Evolutionary conservation across 2,888 invertebrate species (phyloP).

Genomic region (Zaprionus lineosus): DNA sequence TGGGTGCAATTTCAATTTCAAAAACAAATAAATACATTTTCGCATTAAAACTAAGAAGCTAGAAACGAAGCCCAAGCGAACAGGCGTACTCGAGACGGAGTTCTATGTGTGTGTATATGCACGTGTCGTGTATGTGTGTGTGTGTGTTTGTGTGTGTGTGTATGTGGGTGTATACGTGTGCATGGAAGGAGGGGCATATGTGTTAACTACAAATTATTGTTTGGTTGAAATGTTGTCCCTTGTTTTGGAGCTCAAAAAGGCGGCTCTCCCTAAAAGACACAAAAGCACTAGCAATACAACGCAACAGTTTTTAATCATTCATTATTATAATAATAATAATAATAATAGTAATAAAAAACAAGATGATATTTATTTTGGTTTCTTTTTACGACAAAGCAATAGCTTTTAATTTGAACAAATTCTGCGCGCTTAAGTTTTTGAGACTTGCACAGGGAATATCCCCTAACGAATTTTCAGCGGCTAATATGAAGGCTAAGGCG

Average conservation of each 20-base stretch:
- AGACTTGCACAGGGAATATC: slow-evolving; percentile 41
- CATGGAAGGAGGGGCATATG: background rate
- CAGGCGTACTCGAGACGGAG: slow-evolving; percentile 25
- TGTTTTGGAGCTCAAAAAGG: slow-evolving; percentile 1
- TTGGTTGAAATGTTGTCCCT: background rate
- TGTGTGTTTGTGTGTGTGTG: slow-evolving; percentile 7
- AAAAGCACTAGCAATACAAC: slow-evolving; percentile 14
- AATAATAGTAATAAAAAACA: too few species aligned
- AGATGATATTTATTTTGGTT: slow-evolving; percentile 19
- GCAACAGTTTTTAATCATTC: slow-evolving; percentile 1
- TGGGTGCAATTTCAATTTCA: slow-evolving; percentile 44
- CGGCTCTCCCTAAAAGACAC: background rate
- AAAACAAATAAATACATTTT: slow-evolving; percentile 56
- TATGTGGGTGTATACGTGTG: background rate
- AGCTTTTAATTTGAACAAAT: slow-evolving; percentile 33
- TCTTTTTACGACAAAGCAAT: slow-evolving; percentile 24
- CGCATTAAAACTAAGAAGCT: slow-evolving; percentile 41
- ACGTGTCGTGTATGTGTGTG: background rate
- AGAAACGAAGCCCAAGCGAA: slow-evolving; percentile 42
- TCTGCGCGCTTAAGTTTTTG: slow-evolving; percentile 13
- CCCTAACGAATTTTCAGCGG: slow-evolving; percentile 38
- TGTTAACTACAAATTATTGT: slow-evolving; percentile 6
- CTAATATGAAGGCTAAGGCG: slow-evolving; percentile 46
- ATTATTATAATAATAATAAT: slow-evolving; percentile 18
- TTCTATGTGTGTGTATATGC: too few species aligned